Base-by-base conservation (phyloP, 2,113 vertebrate species). In the Atherinomorus stipes region DNA sequence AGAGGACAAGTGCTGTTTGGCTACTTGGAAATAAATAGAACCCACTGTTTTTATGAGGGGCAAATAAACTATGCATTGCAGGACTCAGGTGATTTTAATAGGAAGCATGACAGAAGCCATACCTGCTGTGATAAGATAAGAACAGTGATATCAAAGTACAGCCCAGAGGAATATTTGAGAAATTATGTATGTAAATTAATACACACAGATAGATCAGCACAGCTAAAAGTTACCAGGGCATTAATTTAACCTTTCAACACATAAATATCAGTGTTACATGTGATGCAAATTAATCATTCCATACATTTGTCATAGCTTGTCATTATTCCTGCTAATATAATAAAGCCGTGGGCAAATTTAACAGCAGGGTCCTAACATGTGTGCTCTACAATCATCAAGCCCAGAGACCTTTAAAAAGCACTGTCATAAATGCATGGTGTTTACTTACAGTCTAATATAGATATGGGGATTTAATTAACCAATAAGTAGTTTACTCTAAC, bases 61-160 rank as follows among this genome's bases (percentile, higher is more conserved):
- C 13, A 49, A 54, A 57, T 2, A 8, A 2, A 5, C 16, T 51
- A 8, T n/a, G 1, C 1, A 11, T n/a, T 23, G 1, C 1, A 9
- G 47, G 61, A 63, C 45, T 65, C 16, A 16, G 4, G n/a, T 26
- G 11, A 10, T 44, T 64, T 31, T 28, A 37, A 75, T 68, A 60
- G 47, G 21, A 62, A 37, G 19, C 6, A 6, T 11, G 28, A 72
- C 28, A 34, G 72, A 75, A 58, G 74, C 25, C 1, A 2, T 19
- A 16, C 7, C 7, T 50, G 22, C 71, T 37, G 38, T 19, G 53
- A 64, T 65, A 69, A 65, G 40, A 66, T 76, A 28, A 76, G 19
- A 74, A 47, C n/a, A 15, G 7, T 59, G 38, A 62, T 31, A 63
- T 19, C 2, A 40, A 71, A 59, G 4, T 61, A 11, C 19, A 37